Percentiles rank a stretch among this genome's conserved stretches.
phyloP scores from a whole-genome alignment of 2,888 invertebrate species.

The Trisateles emortualis region DNA sequence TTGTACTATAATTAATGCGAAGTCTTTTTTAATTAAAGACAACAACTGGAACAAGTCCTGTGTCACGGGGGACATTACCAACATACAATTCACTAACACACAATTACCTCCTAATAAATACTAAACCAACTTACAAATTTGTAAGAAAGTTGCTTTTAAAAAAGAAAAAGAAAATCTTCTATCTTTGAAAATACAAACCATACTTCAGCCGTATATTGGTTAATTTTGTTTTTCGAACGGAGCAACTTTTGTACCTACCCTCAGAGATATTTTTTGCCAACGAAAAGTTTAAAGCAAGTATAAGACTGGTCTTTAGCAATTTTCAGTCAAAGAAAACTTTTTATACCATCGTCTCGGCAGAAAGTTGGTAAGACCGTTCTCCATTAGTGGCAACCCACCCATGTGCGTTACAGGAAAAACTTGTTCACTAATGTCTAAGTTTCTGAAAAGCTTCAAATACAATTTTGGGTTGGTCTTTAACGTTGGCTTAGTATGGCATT shows the following conservation, averaged over 20 bases:
- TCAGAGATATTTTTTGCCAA: slow-evolving; percentile 52
- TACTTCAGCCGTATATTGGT: neutral
- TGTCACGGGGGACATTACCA: too few species aligned
- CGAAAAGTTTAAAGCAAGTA: slow-evolving; percentile 59
- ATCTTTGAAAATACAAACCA: slow-evolving; percentile 4
- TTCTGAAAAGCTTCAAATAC: slow-evolving; percentile 75
- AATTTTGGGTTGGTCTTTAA: slow-evolving; percentile 59
- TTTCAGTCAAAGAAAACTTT: slow-evolving; percentile 60
- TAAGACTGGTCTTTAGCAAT: slow-evolving; percentile 67
- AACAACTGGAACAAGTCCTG: too few species aligned
- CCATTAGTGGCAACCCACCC: slow-evolving; percentile 79
- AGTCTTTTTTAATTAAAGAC: too few species aligned
- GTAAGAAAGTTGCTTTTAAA: slow-evolving; percentile 5
- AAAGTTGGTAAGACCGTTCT: slow-evolving; percentile 69
- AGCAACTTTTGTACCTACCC: slow-evolving; percentile 9
- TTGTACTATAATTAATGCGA: too few species aligned
- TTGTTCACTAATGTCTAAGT: slow-evolving; percentile 75
- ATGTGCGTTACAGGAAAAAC: slow-evolving; percentile 77
- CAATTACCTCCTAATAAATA: too few species aligned
- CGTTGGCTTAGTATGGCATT: slow-evolving; percentile 47
- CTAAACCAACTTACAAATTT: neutral
- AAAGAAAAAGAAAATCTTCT: slow-evolving; percentile 21
- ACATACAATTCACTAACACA: too few species aligned
- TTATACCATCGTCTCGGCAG: slow-evolving; percentile 49
- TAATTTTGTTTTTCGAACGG: slow-evolving; percentile 10